phyloP scores from a whole-genome alignment of 1,140 invertebrate species.

The Medauroidea extradentata region DNA sequence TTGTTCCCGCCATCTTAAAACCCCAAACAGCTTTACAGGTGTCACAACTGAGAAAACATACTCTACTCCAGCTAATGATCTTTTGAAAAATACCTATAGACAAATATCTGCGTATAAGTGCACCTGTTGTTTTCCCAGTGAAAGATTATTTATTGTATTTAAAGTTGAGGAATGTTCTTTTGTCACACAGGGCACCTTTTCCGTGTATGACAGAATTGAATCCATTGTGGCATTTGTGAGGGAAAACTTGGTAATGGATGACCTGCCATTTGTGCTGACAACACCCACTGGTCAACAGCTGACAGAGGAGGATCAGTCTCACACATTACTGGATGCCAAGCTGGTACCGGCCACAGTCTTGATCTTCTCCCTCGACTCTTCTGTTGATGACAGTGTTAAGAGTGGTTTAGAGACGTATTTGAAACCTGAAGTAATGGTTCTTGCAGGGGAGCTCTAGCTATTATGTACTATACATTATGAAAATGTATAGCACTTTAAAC shows the following conservation, averaged over 20 bases:
- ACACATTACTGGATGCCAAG: conserved; percentile 62
- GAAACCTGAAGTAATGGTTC: conserved; percentile 67
- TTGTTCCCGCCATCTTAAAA: no score
- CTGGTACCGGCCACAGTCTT: conserved; percentile 72
- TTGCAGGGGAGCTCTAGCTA: conserved; percentile 57
- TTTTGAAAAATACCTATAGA: no score
- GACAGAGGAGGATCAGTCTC: conserved; percentile 52
- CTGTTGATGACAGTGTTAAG: conserved; percentile 46
- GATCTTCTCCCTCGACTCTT: conserved; percentile 58
- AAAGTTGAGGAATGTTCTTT: no score
- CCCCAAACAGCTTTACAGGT: no score
- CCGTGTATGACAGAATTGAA: conserved; percentile 66
- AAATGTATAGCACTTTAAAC: no score
- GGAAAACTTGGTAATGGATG: conserved; percentile 61
- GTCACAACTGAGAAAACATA: no score
- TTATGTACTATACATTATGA: neutral
- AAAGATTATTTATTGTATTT: no score
- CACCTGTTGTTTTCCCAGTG: no score
- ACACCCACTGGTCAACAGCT: conserved; percentile 60
- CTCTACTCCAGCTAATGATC: no score
- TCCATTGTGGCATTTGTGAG: conserved; percentile 68
- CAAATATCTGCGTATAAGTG: no score
- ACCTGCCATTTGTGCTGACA: conserved; percentile 59
- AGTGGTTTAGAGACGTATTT: conserved; percentile 56
- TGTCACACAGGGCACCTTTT: conserved; percentile 69